Evolutionary conservation across 2,113 vertebrate species (phyloP).

Genomic region (Holacanthus passer): DNA sequence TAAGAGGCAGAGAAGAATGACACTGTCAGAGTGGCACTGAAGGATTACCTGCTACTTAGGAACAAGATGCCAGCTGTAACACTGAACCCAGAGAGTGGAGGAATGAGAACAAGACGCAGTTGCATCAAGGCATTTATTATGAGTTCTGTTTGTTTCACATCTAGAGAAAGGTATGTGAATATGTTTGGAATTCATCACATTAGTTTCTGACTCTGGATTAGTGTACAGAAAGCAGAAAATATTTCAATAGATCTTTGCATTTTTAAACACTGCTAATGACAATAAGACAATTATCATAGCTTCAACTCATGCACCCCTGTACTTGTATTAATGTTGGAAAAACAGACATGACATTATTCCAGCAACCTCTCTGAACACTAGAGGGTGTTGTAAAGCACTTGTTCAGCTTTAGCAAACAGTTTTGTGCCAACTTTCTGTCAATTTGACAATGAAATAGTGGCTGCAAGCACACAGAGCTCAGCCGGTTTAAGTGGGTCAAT

Average conservation of each 20-base stretch:
- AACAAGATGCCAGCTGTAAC: slow-evolving; percentile 16
- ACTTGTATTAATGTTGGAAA: slow-evolving; percentile 5
- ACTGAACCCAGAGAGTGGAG: neutral
- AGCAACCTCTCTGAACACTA: slow-evolving; percentile 22
- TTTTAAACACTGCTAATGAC: slow-evolving; percentile 1
- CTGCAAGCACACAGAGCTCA: slow-evolving; percentile 31
- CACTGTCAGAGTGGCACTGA: neutral
- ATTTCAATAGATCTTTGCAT: neutral
- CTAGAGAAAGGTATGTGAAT: neutral
- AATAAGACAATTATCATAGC: neutral
- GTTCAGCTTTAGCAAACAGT: slow-evolving; percentile 2
- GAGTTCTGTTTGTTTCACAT: neutral
- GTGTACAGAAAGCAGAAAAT: neutral
- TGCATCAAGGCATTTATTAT: neutral
- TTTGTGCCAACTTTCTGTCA: slow-evolving; percentile 49
- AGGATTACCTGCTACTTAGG: slow-evolving; percentile 42
- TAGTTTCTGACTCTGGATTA: slow-evolving; percentile 2
- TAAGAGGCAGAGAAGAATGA: neutral
- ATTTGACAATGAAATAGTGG: slow-evolving; percentile 28
- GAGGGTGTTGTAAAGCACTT: slow-evolving; percentile 27
- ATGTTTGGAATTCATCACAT: slow-evolving; percentile 6
- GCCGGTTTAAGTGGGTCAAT: slow-evolving; percentile 68
- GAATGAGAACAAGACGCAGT: neutral
- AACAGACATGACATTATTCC: neutral
- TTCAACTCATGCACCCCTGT: neutral